A percentile compares a stretch with the other conserved stretches of the same genome.
Conservation (phyloP, 1,140 invertebrate genomes). For the Archivesica marissinica region DNA sequence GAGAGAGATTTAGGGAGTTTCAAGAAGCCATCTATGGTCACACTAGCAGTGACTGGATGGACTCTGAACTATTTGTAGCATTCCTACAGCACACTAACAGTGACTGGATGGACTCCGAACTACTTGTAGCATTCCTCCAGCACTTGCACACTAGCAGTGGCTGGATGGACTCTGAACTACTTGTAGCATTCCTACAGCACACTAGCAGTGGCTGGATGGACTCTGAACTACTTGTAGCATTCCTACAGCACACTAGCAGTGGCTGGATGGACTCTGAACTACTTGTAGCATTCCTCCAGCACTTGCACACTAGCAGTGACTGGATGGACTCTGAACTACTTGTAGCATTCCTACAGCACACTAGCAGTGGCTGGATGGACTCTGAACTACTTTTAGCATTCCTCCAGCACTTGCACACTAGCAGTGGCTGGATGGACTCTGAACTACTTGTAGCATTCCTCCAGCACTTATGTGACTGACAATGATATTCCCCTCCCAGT, state of each 20-base stretch:
- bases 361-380: neutral
- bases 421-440: too few species aligned
- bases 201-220: too few species aligned
- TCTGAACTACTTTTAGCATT: neutral
- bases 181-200: too few species aligned
- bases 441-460: too few species aligned
- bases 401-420: constrained; percentile 5
- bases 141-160: too few species aligned
- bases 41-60: neutral
- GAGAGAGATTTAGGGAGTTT: constrained; percentile 7
- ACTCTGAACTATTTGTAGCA: neutral
- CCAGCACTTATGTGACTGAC: neutral
- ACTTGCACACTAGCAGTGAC: neutral
- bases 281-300: neutral
- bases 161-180: too few species aligned
- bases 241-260: neutral
- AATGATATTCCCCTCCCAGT: neutral
- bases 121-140: too few species aligned
- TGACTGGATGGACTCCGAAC: too few species aligned
- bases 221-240: too few species aligned
- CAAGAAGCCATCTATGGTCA: constrained; percentile 6
- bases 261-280: constrained; percentile 17
- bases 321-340: neutral
- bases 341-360: neutral
- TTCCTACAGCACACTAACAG: neutral